A percentile compares a stretch with the other conserved stretches of the same genome.
Evolutionary conservation across 2,113 vertebrate genomes (phyloP).

Genomic region (Athene cunicularia): DNA sequence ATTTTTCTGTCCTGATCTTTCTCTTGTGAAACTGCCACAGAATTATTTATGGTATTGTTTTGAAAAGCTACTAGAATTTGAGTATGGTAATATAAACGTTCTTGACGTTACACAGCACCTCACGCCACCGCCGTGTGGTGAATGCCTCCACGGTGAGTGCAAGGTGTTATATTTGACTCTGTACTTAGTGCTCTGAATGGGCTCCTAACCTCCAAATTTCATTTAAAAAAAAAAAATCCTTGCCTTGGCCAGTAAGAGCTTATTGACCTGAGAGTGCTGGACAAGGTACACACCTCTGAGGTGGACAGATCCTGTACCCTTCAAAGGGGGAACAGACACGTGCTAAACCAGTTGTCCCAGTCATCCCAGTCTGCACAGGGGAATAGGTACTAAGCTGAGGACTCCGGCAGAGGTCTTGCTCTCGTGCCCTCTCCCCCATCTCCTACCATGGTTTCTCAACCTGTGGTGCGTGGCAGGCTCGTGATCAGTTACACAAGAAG

Average conservation of each 20-base stretch:
- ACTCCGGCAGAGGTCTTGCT: background rate
- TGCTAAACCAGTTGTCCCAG: background rate
- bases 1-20: background rate
- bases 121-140: rapidly evolving
- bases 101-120: background rate
- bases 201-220: background rate
- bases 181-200: background rate
- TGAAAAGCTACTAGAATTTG: background rate
- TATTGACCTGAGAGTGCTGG: background rate
- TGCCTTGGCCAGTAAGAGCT: background rate
- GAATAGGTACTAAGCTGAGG: background rate
- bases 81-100: background rate
- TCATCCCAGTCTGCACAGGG: background rate
- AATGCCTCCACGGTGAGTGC: background rate
- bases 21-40: background rate
- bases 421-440: background rate
- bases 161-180: background rate
- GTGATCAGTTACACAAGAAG: background rate
- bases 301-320: background rate
- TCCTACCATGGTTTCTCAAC: background rate
- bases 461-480: background rate
- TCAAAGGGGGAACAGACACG: background rate
- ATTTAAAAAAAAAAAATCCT: background rate
- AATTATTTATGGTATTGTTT: background rate
- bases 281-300: rapidly evolving